Conservation (phyloP, 2,113 vertebrate genomes). For the Oreochromis aureus region DNA sequence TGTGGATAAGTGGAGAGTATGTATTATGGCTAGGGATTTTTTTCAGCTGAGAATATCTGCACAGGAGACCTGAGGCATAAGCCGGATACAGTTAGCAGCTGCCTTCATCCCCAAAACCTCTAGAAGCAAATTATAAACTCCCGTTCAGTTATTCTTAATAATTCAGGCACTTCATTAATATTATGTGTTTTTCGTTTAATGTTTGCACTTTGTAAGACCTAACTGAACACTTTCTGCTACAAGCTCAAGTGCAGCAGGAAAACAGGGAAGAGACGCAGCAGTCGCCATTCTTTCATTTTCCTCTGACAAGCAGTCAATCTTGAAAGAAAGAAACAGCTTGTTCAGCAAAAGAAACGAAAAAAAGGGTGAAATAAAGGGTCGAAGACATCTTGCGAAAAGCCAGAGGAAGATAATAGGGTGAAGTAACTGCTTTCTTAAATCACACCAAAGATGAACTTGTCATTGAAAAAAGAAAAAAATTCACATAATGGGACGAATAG, state of each 20-base stretch:
- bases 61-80: background rate
- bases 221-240: background rate
- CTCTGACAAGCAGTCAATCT: slow-evolving; percentile 4
- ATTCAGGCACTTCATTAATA: background rate
- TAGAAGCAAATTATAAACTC: background rate
- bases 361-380: background rate
- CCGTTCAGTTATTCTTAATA: background rate
- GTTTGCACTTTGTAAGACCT: background rate
- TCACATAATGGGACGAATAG: slow-evolving; percentile 37
- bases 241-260: background rate
- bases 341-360: slow-evolving; percentile 26
- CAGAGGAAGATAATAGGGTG: background rate
- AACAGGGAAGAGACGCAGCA: background rate
- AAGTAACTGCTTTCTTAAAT: slow-evolving; percentile 19
- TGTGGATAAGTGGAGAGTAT: background rate
- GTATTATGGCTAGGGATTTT: background rate
- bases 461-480: slow-evolving; percentile 11
- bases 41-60: background rate
- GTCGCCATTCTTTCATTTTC: background rate
- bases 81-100: background rate
- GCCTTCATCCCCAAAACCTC: background rate
- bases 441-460: slow-evolving; percentile 49
- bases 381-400: background rate
- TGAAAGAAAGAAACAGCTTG: slow-evolving; percentile 9
- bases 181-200: background rate